Evolutionary conservation across 2,113 vertebrate genomes (phyloP), one percentile per base, ranked within the genome.

Genomic region (Balaenoptera acutorostrata): DNA sequence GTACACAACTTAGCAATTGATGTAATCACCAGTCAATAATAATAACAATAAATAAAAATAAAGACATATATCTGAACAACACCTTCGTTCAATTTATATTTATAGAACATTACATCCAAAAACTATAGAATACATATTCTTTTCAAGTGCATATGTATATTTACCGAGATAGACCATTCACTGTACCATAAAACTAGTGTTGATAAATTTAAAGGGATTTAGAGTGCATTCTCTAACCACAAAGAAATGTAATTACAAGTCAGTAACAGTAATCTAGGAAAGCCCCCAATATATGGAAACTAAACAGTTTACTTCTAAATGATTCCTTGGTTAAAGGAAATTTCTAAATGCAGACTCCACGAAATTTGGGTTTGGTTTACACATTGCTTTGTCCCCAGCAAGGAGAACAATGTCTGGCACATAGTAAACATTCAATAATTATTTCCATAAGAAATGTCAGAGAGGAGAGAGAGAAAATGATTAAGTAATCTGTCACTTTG

Each of bases 1-100:
- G 3, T 57, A 41, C 1, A 29, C 9, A 3, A 83, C 11, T 81
- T 25, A 59, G 14, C 0, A 59, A 33, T 17, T 66, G 17, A 61
- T 93, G 33, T 31, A 83, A 46, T 29, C 14, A 77, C 17, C 2
- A 1, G 20, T 23, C 27, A 84, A 23, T 72, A n/a, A 81, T 39
- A 66, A 27, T 46, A 82, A 72, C 6, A 81, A 81, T 36, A 71
- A 23, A 39, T 41, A 33, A 17, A 75, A 23, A 39, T 46, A 33
- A 33, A 57, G 8, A 41, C 4, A 17, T 46, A 52, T 18, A 75
- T 46, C 21, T 36, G 36, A 82, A 57, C n/a, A 55, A 25, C 52
- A 41, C 46, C 33, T 74, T 72, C 9, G 8, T 66, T 46, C 21
- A 46, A 66, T 44, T 74, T 20, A 23, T 88, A 36, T 88, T 69